A percentile compares a stretch with the other conserved stretches of the same genome.
Conservation (phyloP, 2,888 invertebrate genomes). For the Palloptera scutellata region DNA sequence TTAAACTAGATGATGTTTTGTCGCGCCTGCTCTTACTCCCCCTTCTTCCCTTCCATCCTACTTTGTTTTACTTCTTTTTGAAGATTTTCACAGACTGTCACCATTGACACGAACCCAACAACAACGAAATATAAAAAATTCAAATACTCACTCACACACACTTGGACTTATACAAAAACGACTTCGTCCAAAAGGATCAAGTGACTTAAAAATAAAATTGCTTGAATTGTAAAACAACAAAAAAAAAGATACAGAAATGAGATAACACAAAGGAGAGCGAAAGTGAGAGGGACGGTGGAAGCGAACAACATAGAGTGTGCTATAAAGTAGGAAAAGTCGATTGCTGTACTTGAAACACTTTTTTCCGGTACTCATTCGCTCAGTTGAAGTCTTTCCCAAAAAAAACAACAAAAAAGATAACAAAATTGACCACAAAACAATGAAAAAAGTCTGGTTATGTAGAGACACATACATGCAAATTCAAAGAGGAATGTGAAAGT, state of each 20-base stretch:
- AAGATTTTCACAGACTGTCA: constrained; percentile 25
- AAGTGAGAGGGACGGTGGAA: not conserved
- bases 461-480: constrained; percentile 39
- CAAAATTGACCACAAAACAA: constrained; percentile 53
- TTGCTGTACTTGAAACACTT: constrained; percentile 27
- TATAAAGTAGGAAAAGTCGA: constrained; percentile 12
- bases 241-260: constrained; percentile 5
- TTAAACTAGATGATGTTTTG: constrained; percentile 15
- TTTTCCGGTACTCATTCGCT: constrained; percentile 37
- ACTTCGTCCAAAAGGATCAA: not conserved
- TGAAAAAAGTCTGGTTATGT: constrained; percentile 30
- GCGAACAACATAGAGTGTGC: not conserved
- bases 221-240: constrained; percentile 42
- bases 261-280: not conserved
- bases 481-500: not conserved
- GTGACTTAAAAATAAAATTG: constrained; percentile 41
- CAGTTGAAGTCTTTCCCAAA: constrained; percentile 52
- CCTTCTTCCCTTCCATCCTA: not conserved
- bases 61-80: too few relatives aligned
- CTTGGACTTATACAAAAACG: too few relatives aligned
- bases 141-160: constrained; percentile 3
- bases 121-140: constrained; percentile 27
- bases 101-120: constrained; percentile 30
- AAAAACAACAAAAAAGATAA: constrained; percentile 23
- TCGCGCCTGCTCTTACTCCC: not conserved